phyloP scores from a whole-genome alignment of 1,140 invertebrate genomes.

The Tetragonula clypearis region DNA sequence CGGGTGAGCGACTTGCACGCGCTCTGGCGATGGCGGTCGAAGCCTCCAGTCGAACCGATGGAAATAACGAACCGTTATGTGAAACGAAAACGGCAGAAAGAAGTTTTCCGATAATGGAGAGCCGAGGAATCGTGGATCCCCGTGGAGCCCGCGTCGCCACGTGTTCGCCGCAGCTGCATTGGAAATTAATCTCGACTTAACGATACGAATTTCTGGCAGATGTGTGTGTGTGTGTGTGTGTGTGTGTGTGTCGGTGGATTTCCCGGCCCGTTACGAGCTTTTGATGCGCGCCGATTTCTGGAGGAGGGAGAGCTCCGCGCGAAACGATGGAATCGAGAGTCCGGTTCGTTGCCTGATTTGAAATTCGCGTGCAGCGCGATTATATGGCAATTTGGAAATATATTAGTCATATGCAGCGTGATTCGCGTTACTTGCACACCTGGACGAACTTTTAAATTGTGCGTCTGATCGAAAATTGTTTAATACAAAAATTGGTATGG shows the following conservation, averaged over 20 bases:
- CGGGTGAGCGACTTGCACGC: conserved; percentile 47
- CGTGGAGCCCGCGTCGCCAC: conserved; percentile 33
- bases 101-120: conserved; percentile 74
- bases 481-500: no score
- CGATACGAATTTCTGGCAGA: background rate
- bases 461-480: no score
- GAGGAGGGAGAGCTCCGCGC: no score
- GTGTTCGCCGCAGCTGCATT: conserved; percentile 68
- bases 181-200: conserved; percentile 75
- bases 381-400: background rate
- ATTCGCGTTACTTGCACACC: no score
- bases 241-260: background rate
- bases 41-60: conserved; percentile 28
- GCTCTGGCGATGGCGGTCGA: conserved; percentile 19
- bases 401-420: background rate
- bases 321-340: background rate
- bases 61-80: conserved; percentile 45
- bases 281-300: conserved; percentile 11
- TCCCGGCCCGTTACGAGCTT: conserved; percentile 13
- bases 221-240: no score
- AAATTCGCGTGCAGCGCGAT: background rate
- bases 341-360: background rate
- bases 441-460: no score
- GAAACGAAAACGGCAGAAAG: conserved; percentile 62
- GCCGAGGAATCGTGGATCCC: conserved; percentile 46